phyloP scores from a whole-genome alignment of 2,113 vertebrate species.

The Petaurus breviceps region DNA sequence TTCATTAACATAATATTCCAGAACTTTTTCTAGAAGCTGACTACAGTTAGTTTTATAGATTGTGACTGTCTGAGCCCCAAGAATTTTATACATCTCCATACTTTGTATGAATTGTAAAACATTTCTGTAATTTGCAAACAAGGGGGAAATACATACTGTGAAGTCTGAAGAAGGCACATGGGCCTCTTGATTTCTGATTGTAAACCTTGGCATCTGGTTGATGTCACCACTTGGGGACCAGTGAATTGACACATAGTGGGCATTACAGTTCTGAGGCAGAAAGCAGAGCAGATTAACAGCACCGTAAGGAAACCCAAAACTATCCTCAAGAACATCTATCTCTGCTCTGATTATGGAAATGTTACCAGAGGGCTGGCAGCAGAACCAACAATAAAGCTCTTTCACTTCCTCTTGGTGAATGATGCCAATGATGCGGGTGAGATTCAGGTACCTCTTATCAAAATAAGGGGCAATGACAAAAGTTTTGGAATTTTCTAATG shows the following conservation, averaged over 20 bases:
- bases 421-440: constrained; percentile 83
- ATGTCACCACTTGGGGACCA: constrained; percentile 32
- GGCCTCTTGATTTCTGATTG: constrained; percentile 76
- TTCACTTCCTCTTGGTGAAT: constrained; percentile 80
- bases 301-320: constrained; percentile 85
- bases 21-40: constrained; percentile 80
- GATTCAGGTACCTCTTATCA: constrained; percentile 79
- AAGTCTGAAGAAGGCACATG: constrained; percentile 80
- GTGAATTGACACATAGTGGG: constrained; percentile 66
- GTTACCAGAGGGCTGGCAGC: constrained; percentile 64
- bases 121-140: constrained; percentile 87
- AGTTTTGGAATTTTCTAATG: constrained; percentile 80
- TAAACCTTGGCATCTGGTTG: constrained; percentile 65
- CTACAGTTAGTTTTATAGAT: constrained; percentile 88
- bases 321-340: constrained; percentile 79
- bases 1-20: constrained; percentile 83
- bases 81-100: constrained; percentile 88
- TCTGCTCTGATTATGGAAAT: constrained; percentile 47
- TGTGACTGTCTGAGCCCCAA: constrained; percentile 85
- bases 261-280: constrained; percentile 56
- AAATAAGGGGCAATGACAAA: constrained; percentile 84
- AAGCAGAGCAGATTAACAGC: constrained; percentile 73
- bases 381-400: constrained; percentile 84
- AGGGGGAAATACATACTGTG: constrained; percentile 86
- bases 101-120: constrained; percentile 87